phyloP scores from a whole-genome alignment of 2,797 vertebrate species.

The Danio aesculapii region DNA sequence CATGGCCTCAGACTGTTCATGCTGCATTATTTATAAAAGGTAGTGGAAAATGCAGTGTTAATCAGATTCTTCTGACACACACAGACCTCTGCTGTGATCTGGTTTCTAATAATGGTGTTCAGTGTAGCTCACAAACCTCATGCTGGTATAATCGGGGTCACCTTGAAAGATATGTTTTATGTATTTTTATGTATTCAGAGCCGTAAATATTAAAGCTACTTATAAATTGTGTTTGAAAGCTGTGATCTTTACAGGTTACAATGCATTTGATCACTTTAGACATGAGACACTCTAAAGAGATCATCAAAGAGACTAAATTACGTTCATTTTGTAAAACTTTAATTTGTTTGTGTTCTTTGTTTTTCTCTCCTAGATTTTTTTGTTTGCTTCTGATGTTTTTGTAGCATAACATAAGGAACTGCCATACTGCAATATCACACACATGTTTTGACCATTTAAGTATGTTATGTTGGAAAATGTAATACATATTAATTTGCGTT shows the following conservation, averaged over 20 bases:
- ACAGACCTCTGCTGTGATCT: slow-evolving; percentile 4
- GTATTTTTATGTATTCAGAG: background rate
- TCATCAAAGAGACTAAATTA: slow-evolving; percentile 11
- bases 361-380: background rate
- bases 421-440: too few relatives aligned
- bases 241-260: background rate
- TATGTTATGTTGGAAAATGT: too few relatives aligned
- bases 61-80: slow-evolving; percentile 48
- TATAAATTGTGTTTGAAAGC: background rate
- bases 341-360: background rate
- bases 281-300: background rate
- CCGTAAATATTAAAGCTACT: background rate
- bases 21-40: slow-evolving; percentile 38
- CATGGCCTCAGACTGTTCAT: slow-evolving; percentile 8
- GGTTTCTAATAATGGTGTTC: slow-evolving; percentile 51
- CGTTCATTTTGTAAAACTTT: background rate
- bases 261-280: slow-evolving; percentile 10
- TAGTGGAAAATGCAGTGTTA: slow-evolving; percentile 34
- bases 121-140: slow-evolving; percentile 46
- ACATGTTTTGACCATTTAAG: too few relatives aligned
- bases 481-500: too few relatives aligned
- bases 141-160: slow-evolving; percentile 34
- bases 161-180: background rate
- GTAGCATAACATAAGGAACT: background rate
- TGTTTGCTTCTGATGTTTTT: background rate